These are phyloP conservation scores for Neelides folsomi DNA, from an alignment of 2,888 invertebrate genomes.

Conservation along the genomic window DNA sequence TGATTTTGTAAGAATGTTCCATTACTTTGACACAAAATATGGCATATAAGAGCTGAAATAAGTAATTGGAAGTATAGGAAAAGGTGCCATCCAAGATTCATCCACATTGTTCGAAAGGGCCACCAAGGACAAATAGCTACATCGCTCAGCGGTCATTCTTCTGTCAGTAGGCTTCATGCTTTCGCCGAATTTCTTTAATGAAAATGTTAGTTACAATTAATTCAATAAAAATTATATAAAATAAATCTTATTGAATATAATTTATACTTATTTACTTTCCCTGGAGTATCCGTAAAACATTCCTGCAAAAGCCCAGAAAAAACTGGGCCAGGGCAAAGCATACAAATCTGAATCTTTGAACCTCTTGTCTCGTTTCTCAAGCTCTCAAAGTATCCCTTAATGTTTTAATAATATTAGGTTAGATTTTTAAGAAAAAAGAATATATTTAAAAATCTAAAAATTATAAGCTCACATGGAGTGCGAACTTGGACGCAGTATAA, in stretches of 20 bases:
- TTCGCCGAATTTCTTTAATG: constrained; percentile 36
- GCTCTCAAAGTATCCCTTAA: constrained; percentile 58
- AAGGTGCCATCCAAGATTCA: constrained; percentile 57
- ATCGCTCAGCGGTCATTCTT: constrained; percentile 42
- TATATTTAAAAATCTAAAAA: constrained; percentile 1
- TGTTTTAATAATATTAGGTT: too few species aligned
- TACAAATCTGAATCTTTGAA: constrained; percentile 49
- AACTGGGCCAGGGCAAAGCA: constrained; percentile 64
- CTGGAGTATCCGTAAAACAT: constrained; percentile 52
- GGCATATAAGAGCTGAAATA: constrained; percentile 52
- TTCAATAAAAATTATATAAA: constrained; percentile 1
- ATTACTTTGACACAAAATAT: constrained; percentile 40
- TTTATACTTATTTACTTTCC: constrained; percentile 42
- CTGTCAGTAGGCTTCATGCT: constrained; percentile 35
- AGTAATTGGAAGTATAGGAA: constrained; percentile 48
- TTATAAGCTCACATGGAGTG: constrained; percentile 50
- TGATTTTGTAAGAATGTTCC: too few species aligned
- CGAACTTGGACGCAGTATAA: constrained; percentile 62
- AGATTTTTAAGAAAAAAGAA: constrained; percentile 3
- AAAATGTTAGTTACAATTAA: constrained; percentile 5
- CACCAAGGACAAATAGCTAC: constrained; percentile 41
- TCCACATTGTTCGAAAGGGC: constrained; percentile 43
- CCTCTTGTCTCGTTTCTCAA: constrained; percentile 48
- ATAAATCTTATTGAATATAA: not conserved
- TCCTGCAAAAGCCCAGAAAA: constrained; percentile 54